These are phyloP conservation scores for Coracias cyanogaster DNA, from an alignment of 2,797 vertebrate species.

Conservation along the genomic window DNA sequence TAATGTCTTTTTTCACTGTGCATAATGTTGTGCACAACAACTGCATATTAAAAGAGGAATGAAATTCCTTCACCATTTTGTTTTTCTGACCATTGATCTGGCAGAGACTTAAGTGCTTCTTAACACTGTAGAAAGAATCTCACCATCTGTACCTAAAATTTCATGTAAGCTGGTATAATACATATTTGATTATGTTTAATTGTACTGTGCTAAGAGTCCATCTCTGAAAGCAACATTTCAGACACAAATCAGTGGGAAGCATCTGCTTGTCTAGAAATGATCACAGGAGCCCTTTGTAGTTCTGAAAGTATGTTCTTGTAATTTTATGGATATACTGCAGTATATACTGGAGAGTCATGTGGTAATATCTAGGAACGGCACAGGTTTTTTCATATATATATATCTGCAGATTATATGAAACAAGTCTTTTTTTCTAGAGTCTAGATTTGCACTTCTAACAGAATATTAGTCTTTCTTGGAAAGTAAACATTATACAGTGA, in stretches of 20 bases:
- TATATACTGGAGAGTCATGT: neutral
- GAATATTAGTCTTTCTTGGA: neutral
- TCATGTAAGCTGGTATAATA: neutral
- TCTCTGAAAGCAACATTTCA: neutral
- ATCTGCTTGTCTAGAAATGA: neutral
- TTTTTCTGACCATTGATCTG: neutral
- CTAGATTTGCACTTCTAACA: neutral
- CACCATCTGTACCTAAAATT: neutral
- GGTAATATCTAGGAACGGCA: neutral
- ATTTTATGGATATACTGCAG: neutral
- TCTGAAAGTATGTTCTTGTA: neutral
- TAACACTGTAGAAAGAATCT: neutral
- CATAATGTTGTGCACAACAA: neutral
- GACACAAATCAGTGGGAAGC: neutral
- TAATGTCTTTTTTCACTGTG: neutral
- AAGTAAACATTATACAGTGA: neutral
- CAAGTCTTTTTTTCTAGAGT: neutral
- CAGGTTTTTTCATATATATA: neutral
- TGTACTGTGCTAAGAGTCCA: neutral
- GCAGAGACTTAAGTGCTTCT: neutral
- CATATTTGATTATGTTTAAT: neutral
- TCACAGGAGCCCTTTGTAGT: neutral
- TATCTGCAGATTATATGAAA: neutral
- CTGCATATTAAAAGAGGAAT: neutral
- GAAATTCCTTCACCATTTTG: neutral